Evolutionary conservation across 2,113 vertebrate species (phyloP), one percentile per base, ranked within the genome.

Genomic region (Chiloscyllium plagiosum): DNA sequence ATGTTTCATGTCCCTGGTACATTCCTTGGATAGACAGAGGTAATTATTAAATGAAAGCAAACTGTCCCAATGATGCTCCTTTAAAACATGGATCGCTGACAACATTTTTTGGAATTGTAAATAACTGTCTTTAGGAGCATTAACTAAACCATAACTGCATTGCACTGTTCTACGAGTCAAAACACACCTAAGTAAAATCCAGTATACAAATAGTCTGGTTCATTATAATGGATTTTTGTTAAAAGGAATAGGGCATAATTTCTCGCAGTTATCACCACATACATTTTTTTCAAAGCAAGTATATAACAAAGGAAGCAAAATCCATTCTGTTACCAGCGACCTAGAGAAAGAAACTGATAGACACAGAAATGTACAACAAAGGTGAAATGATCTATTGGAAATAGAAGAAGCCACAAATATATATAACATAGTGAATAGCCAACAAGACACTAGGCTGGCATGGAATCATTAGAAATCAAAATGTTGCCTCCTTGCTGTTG

Each of bases 21-120:
- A 97, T 99, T 96, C 98, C 99, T 78, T 99, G 99, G 99, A 97
- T 98, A 96, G 97, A 98, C 89, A 98, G 98, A 98, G 98, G 99
- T 99, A 97, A 96, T 56, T 50, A 50, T 89, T 83, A 1, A 83
- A 83, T 83, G n/a, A 83, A 37, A 19, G 13, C 4, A 42, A 83
- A 17, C 13, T n/a, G n/a, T 90, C 87, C 56, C 52, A 65, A 6
- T 29, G 87, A 89, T 65, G 6, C 8, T 76, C 26, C 68, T 47
- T 17, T 20, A 20, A 22, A 47, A n/a, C 87, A 65, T 56, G 87
- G 52, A 65, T 29, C 4, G 4, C 37, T 47, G 37, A 5, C 20
- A 83, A 83, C 17, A 42, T 83, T 1, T 61, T 61, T 86, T 50
- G 52, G 52, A 29, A n/a, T 61, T 17, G 87, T 90, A 56, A 90